Conservation (phyloP, 2,888 invertebrate species). For the Argyresthia goedartella region DNA sequence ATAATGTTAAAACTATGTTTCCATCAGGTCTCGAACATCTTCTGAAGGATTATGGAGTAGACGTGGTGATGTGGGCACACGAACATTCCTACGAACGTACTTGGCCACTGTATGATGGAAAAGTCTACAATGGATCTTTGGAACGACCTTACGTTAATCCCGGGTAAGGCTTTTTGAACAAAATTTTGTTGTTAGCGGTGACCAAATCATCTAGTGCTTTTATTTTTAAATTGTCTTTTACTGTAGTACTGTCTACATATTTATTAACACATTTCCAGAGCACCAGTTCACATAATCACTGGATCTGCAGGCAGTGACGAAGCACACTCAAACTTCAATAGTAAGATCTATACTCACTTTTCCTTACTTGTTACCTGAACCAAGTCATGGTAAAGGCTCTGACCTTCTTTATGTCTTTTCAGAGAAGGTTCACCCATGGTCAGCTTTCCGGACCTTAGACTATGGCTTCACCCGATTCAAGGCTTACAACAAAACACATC, state of each 20-base stretch:
- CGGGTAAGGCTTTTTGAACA: constrained; percentile 27
- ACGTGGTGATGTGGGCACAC: constrained; percentile 96
- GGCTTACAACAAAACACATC: constrained; percentile 80
- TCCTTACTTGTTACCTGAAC: no score
- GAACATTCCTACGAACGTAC: constrained; percentile 97
- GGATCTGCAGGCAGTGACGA: constrained; percentile 63
- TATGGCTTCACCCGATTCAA: constrained; percentile 88
- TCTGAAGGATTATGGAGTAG: constrained; percentile 92
- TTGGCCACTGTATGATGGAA: constrained; percentile 93
- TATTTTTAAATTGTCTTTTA: no score
- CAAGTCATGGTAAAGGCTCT: no score
- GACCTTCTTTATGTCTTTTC: background rate
- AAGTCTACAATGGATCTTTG: constrained; percentile 74
- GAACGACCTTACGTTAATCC: constrained; percentile 44
- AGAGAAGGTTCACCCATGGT: constrained; percentile 67
- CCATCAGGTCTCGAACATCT: constrained; percentile 80
- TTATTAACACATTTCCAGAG: constrained; percentile 45
- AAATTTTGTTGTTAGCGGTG: no score
- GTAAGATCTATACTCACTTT: constrained; percentile 22
- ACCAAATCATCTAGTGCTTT: no score
- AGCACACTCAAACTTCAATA: constrained; percentile 80
- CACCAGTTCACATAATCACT: constrained; percentile 87
- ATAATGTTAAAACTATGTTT: background rate
- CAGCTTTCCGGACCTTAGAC: constrained; percentile 83
- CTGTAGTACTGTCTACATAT: no score